Evolutionary conservation across 2,797 vertebrate species (phyloP), one percentile per base, ranked within the genome.

Genomic region (Esox masquinongy): DNA sequence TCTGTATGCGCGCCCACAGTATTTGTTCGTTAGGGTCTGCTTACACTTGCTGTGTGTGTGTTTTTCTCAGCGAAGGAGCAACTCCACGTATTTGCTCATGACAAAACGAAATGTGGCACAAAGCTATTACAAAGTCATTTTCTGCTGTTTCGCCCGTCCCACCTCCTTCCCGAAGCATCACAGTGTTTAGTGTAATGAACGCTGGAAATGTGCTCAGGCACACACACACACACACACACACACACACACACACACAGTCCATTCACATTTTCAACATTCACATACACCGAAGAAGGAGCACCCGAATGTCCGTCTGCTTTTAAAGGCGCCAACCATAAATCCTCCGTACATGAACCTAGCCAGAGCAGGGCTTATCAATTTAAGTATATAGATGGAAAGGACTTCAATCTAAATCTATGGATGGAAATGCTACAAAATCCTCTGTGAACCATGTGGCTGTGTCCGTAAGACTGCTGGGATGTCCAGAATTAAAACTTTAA

Each of bases 401-500:
- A 56, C 19, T n/a, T n/a, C 51, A 19, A 22, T 56, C 8, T 56
- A 56, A 8, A 56, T 56, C 17, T n/a, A 56, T n/a, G 2, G 51
- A 56, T 56, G 19, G 16, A 11, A n/a, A 56, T 56, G 8, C 5
- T n/a, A n/a, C 51, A 56, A n/a, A n/a, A 56, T 56, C 51, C n/a
- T n/a, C 50, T 56, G 51, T n/a, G n/a, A 4, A 66, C 24, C 5
- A 47, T 26, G 68, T 50, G 68, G 39, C 36, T 7, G 14, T 49
- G 43, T 49, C n/a, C 39, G 36, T 68, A 34, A 68, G 67, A 68
- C 67, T 22, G 78, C 17, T 51, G 49, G 22, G 73, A 70, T 66
- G 71, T 74, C 68, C 74, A 74, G 84, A 71, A 82, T 82, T 79
- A 79, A 81, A 87, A 73, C 47, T 76, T 75, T 74, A 76, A 68